phyloP scores from a whole-genome alignment of 2,797 vertebrate species.

The Microchirus variegatus region DNA sequence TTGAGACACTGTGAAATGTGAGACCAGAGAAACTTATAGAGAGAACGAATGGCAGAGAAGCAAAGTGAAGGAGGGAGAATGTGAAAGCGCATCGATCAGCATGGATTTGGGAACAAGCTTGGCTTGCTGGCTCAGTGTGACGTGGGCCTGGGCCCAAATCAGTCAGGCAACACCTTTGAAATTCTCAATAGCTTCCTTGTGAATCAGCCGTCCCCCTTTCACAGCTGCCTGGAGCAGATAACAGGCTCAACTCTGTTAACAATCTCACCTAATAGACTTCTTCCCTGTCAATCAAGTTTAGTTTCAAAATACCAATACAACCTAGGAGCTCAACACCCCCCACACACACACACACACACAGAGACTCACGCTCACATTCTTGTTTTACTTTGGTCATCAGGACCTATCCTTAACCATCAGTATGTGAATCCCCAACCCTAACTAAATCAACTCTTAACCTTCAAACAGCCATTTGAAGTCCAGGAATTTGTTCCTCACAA shows the following conservation, averaged over 20 bases:
- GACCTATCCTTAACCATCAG: neutral
- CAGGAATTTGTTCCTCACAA: constrained; percentile 25
- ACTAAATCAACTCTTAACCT: neutral
- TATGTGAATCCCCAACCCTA: neutral
- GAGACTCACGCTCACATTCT: neutral
- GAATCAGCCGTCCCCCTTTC: constrained; percentile 79
- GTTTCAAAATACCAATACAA: constrained; percentile 79
- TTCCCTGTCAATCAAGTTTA: constrained; percentile 82
- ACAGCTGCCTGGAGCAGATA: constrained; percentile 84
- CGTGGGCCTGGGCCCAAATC: constrained; percentile 73
- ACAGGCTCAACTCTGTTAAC: constrained; percentile 83
- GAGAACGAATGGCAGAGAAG: constrained; percentile 23
- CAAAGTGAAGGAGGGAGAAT: constrained; percentile 34
- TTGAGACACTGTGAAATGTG: constrained; percentile 59
- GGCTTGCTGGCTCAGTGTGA: constrained; percentile 64
- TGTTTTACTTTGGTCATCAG: neutral
- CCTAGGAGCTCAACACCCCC: constrained; percentile 44
- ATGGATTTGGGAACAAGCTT: constrained; percentile 64
- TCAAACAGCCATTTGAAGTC: neutral
- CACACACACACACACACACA: constrained; percentile 10
- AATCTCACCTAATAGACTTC: constrained; percentile 87
- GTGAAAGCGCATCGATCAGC: constrained; percentile 75
- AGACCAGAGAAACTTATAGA: constrained; percentile 37
- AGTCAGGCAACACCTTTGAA: constrained; percentile 85
- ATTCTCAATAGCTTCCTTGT: constrained; percentile 82